Conservation (phyloP, 2,113 vertebrate genomes). For the Cervus canadensis region DNA sequence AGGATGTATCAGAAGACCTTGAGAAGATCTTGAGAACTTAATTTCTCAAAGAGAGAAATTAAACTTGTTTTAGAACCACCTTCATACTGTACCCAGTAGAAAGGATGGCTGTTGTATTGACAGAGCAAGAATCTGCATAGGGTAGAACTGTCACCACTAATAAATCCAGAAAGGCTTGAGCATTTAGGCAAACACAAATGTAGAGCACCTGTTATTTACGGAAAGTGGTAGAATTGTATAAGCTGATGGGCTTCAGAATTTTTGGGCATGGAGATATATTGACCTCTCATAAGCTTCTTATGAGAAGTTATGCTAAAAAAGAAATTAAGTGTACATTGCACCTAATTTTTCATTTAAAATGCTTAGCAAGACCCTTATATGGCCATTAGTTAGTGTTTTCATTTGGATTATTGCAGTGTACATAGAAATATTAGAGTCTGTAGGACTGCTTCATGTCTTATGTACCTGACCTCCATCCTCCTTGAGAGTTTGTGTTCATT, state of each 20-base stretch:
- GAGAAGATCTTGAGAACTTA: background rate
- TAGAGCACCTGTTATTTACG: background rate
- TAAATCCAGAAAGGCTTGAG: background rate
- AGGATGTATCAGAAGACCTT: background rate
- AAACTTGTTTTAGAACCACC: background rate
- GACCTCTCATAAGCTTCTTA: background rate
- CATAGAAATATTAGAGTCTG: background rate
- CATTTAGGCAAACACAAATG: background rate
- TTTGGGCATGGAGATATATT: background rate
- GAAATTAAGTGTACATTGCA: background rate
- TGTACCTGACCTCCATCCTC: background rate
- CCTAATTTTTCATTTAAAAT: background rate
- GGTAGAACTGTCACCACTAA: background rate
- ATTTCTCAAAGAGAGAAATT: background rate
- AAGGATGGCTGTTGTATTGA: background rate
- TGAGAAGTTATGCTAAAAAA: background rate
- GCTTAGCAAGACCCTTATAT: background rate
- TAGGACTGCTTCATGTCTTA: background rate
- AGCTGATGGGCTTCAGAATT: background rate
- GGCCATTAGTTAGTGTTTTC: background rate
- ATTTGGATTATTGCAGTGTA: background rate
- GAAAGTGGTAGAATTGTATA: background rate
- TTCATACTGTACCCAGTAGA: background rate
- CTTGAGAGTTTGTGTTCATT: background rate
- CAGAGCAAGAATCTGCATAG: background rate